Evolutionary conservation across 2,888 invertebrate genomes (phyloP), one percentile per base, ranked within the genome.

Genomic region (Stenurella melanura): DNA sequence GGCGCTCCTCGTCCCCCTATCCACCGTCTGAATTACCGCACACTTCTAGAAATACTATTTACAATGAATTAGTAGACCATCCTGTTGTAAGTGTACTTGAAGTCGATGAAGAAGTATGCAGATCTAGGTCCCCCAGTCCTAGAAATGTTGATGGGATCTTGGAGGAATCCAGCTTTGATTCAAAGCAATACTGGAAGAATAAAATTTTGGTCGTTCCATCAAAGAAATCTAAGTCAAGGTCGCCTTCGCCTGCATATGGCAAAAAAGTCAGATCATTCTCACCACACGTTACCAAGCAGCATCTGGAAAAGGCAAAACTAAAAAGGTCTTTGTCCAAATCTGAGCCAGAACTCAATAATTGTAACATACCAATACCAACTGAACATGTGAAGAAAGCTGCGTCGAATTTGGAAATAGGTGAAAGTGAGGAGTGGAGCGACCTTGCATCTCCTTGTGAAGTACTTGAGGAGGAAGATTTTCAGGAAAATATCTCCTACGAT

Each of bases 31-130:
- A 86, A 26, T 74, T 83, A 5, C 80, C 86, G 17, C 78, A 74
- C 18, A 86, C 81, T 42, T 87, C 87, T 4, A 84, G 87, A 79
- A 87, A 87, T 70, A 88, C 87, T 69, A 79, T 87, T 60, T 85
- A 86, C 88, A 89, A 82, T 83, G 90, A 84, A 89, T 77, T 90
- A 88, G 88, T 90, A 85, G 89, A 89, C 84, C 85, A 87, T 64
- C 77, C 84, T 30, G 71, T 69, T 61, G 79, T 84, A 21, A 83
- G 83, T 87, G 84, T 91, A 88, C 85, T 90, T 87, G 90, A 91
- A 90, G 86, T 90, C 85, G 87, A 89, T 88, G 86, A 91, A 87
- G 87, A 91, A 89, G 83, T 90, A 89, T 90, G 90, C 89, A 78
- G 74, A 17, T 83, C 84, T 6, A 80, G 76, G 34, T 84, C 83